Base-by-base conservation (phyloP, 2,888 invertebrate genomes). In the Dolichopus griseipennis region DNA sequence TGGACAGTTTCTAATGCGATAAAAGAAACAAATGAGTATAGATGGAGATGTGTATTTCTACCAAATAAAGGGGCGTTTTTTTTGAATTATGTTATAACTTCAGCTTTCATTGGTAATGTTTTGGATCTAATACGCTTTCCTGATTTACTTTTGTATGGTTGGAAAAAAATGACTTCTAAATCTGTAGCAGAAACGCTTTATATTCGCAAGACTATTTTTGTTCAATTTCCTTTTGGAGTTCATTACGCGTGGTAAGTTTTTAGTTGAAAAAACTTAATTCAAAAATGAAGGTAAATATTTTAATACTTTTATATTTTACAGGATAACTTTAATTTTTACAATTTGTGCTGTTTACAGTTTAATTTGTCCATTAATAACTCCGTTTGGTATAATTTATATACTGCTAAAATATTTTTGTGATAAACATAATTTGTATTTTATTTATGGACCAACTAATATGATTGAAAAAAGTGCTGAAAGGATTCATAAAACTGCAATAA, bases 51-150 rank as follows among this genome's bases (percentile, higher is more conserved):
- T 79, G 89, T 97, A 68, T 97, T 97, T 79, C 83, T 96, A 71
- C 92, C 95, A 1, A 96, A 96, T 81, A 95, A 96, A 83, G 97
- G 96, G 73, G 96, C 97, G 5, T 91, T 97, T 79, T 97, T 97
- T 82, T 94, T 97, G 27, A 97, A 97, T 82, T 97, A 97, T 79
- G 89, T 97, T 12, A 95, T 95, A 73, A 96, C 97, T 1, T 93
- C 96, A 10, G 91, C 93, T 33, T 90, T 97, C 73, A 91, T 97
- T 76, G 97, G 97, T 77, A 93, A 93, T 10, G 90, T 91, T 2
- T 83, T 96, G 67, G 97, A 97, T 79, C 82, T 97, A 71, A 86
- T 97, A 69, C 87, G 97, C 71, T 93, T 97, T 77, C 93, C 96
- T 0, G 97, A 97, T 80, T 83, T 97, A 62, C 92, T 95, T 72